These are phyloP conservation scores for Corynorhinus townsendii DNA, from an alignment of 2,113 vertebrate genomes.

Conservation along the genomic window DNA sequence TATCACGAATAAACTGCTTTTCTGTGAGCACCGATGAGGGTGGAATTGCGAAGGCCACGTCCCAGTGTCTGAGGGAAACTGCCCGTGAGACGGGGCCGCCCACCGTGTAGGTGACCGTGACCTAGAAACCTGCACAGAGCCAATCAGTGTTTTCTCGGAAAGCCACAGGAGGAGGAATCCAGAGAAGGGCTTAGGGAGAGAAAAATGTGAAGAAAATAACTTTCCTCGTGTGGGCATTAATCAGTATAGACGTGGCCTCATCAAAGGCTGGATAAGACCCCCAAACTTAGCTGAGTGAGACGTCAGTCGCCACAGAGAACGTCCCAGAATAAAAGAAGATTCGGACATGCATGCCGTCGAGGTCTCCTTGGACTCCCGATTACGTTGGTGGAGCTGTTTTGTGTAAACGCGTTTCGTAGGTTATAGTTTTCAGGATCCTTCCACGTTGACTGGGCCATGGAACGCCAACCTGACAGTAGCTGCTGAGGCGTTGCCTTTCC, in stretches of 20 bases:
- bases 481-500: background rate
- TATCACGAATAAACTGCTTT: background rate
- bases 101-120: background rate
- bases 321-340: background rate
- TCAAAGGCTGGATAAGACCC: too few species aligned
- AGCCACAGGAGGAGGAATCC: conserved; percentile 9
- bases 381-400: background rate
- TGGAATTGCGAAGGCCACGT: background rate
- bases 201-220: background rate
- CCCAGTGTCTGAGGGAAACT: background rate
- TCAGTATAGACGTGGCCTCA: background rate
- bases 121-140: background rate
- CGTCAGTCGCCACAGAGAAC: background rate
- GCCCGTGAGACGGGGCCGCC: background rate
- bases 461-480: background rate
- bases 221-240: background rate
- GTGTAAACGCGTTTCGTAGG: background rate
- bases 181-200: conserved; percentile 2
- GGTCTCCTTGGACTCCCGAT: background rate
- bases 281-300: background rate
- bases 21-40: background rate
- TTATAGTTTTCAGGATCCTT: background rate
- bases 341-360: background rate
- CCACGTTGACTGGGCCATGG: background rate
- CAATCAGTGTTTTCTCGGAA: background rate